Evolutionary conservation across 1,140 invertebrate species (phyloP).

Genomic region (Agrilus planipennis): DNA sequence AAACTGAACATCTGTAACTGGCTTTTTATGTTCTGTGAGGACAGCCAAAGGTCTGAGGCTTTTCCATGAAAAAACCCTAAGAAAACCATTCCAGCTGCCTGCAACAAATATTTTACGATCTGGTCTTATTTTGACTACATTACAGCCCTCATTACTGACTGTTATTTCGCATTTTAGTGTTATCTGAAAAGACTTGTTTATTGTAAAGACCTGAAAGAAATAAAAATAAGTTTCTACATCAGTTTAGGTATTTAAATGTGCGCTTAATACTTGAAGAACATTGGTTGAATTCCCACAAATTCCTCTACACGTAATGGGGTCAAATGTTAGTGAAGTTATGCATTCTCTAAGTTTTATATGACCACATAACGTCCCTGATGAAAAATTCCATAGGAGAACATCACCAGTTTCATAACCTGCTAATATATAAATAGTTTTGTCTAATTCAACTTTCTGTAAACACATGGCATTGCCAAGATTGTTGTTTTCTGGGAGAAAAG

Average conservation of each 20-base stretch:
- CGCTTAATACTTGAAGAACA: constrained; percentile 45
- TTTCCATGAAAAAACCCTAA: constrained; percentile 69
- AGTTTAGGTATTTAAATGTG: no score
- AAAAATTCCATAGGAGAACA: constrained; percentile 53
- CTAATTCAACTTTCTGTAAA: constrained; percentile 18
- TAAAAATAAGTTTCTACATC: no score
- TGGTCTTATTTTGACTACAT: constrained; percentile 50
- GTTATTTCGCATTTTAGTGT: constrained; percentile 43
- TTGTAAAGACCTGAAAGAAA: constrained; percentile 36
- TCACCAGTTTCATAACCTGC: constrained; percentile 37
- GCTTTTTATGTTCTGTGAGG: constrained; percentile 52
- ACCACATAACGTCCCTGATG: constrained; percentile 43
- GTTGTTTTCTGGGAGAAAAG: constrained; percentile 13
- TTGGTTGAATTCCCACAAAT: constrained; percentile 50
- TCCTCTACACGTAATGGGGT: constrained; percentile 46
- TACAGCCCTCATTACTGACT: constrained; percentile 60
- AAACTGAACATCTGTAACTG: constrained; percentile 56
- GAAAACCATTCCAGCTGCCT: constrained; percentile 63
- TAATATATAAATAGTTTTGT: constrained; percentile 15
- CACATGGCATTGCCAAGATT: constrained; percentile 21
- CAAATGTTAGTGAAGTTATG: constrained; percentile 56
- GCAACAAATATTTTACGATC: constrained; percentile 65
- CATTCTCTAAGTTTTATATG: constrained; percentile 48
- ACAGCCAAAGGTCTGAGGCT: constrained; percentile 60
- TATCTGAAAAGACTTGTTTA: constrained; percentile 44